Evolutionary conservation across 2,888 invertebrate species (phyloP).

Genomic region (Venustoraphidia nigricollis): DNA sequence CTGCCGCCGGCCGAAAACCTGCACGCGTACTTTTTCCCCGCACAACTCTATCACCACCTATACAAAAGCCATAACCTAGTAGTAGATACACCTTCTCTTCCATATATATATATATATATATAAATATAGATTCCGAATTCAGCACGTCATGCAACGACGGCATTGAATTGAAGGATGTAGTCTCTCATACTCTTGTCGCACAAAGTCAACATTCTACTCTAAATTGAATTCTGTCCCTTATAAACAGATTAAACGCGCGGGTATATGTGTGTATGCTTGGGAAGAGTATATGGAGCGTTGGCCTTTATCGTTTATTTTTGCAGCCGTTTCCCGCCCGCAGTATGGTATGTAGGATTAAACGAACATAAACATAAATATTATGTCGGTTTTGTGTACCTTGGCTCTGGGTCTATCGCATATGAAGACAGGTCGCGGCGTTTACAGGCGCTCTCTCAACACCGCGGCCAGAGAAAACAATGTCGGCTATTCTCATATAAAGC

Average conservation of each 20-base stretch:
- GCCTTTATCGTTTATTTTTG: conserved; percentile 22
- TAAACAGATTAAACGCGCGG: conserved; percentile 19
- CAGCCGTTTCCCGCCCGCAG: not conserved
- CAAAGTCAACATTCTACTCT: conserved; percentile 17
- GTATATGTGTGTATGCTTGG: not conserved
- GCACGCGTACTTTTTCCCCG: too few species aligned
- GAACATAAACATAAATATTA: conserved; percentile 19
- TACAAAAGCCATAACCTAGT: not conserved
- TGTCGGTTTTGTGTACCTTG: conserved; percentile 20
- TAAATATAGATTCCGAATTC: not conserved
- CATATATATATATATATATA: not conserved
- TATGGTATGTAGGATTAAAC: conserved; percentile 14
- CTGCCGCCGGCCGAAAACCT: too few species aligned
- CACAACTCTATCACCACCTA: not conserved
- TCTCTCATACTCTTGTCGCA: conserved; percentile 8
- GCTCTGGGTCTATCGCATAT: conserved; percentile 6
- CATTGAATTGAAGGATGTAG: not conserved
- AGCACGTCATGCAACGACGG: not conserved
- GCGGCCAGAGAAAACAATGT: conserved; percentile 23
- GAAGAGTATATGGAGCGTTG: conserved; percentile 9
- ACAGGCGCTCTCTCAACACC: not conserved
- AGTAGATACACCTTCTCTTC: too few species aligned
- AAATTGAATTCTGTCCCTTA: conserved; percentile 17
- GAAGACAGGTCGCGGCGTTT: too few species aligned
- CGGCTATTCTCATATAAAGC: conserved; percentile 19